Base-by-base conservation (phyloP, 2,888 invertebrate genomes). In the Eupithecia tripunctaria region DNA sequence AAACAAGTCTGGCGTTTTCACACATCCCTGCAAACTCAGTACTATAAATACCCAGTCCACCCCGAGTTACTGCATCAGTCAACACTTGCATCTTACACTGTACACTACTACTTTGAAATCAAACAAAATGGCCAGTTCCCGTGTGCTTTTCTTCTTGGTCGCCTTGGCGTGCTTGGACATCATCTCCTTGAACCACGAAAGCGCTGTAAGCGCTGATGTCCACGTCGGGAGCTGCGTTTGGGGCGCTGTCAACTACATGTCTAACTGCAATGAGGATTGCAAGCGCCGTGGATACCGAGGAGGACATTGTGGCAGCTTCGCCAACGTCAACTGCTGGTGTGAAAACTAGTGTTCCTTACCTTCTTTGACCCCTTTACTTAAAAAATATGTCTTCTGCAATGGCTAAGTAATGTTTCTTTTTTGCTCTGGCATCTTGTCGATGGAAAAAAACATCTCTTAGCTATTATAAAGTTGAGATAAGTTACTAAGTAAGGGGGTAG, bases 171-270 rank as follows among this genome's bases (percentile, higher is more conserved):
- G 78, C 12, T 43, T 66, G 66, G 66, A 47, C 29, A 66, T 66
- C 66, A 47, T 66, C 47, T 27, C 66, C 1, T 18, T 47, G 47
- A 64, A 38, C 15, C 82, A 81, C 6, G 76, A 81, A 62, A 81
- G 83, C 66, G 73, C 68, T 8, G 83, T 71, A 0, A 27, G 62
- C 7, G 84, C 84, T 0, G 84, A 84, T 65, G 77, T 74, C 18
- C 80, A 68, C 4, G 74, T 84, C 32, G 84, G 84, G 32, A 84
- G 84, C 75, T 84, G 84, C 56, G 85, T 85, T 0, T 84, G 83
- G 83, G 85, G 85, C 0, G 84, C 76, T 4, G 83, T 83, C 0
- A 38, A 84, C 78, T 85, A 85, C 71, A 82, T 80, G 0, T 84
- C 85, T 0, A 68, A 85, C 68, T 85, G 85, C 69, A 82, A 83